Base-by-base conservation (phyloP, 2,113 vertebrate genomes). In the Sminthopsis crassicaudata region DNA sequence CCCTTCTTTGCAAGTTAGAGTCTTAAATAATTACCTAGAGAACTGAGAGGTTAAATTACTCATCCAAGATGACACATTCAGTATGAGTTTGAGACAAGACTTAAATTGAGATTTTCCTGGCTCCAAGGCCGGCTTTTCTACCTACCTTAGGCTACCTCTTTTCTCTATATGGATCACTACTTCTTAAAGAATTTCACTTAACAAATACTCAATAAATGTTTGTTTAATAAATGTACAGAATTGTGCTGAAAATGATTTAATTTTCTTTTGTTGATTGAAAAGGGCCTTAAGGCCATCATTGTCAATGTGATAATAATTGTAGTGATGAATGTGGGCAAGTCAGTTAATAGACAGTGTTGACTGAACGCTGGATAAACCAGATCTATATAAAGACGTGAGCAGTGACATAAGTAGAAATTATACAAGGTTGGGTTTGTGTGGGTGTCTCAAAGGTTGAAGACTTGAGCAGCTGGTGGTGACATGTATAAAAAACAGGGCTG, bases 341-440 rank as follows among this genome's bases (percentile, higher is more conserved):
- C 36, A 84, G n/a, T 84, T 84, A 84, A 84, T 84, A 84, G 36
- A 76, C 16, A 76, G n/a, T 84, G 36, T 23, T 42, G 67, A 84
- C 42, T n/a, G 67, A n/a, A 42, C 1, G 5, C 67, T 84, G 67
- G 67, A 84, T 84, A 84, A 84, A 84, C 67, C 67, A 42, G 67
- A n/a, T 84, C 67, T 42, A 42, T 84, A 42, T 84, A 42, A 84
- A 84, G 36, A 84, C 0, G 1, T 42, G 67, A 84, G 67, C 67
- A 84, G 67, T 84, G 67, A 84, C 67, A 84, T 84, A 84, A 84
- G 67, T 42, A 84, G 67, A 84, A 84, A 42, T 84, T 84, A 84
- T 84, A 84, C 67, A 42, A 84, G 67, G 67, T 42, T 84, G n/a
- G n/a, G 19, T 84, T 84, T 42, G 19, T 42, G n/a, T 84, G n/a